Evolutionary conservation across 2,797 vertebrate species (phyloP), one percentile per base, ranked within the genome.

Genomic region (Pangasius krempfi): DNA sequence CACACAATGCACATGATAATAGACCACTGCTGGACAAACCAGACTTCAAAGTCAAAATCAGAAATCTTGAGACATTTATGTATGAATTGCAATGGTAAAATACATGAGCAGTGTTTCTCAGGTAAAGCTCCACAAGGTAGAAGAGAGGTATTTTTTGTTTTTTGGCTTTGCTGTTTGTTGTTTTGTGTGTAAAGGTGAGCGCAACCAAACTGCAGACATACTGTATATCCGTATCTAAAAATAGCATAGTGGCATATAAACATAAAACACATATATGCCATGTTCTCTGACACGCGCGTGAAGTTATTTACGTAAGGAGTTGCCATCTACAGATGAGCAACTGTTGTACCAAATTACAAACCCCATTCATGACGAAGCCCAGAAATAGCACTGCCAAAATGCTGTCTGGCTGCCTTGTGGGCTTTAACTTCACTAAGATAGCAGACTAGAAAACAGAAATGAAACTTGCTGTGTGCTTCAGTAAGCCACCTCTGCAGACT

Each of bases 341-440:
- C 86, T 78, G 60, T 62, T 84, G 72, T 7, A 86, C 68, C 50
- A 72, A 87, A 87, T 89, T 87, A 50, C 80, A 88, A 75, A 76
- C 52, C 86, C 60, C 52, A 27, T 84, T 89, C 60, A 86, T 81
- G 73, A 82, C 50, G 20, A 84, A 79, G 84, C 27, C 60, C 85
- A 81, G 83, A 87, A 85, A 86, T 60, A 84, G 83, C 80, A 40
- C 3, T 25, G 37, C 30, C 82, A 83, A 86, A 87, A 84, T 30
- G 25, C 82, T 75, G 84, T 25, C 52, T 20, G 58, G 27, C 58
- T 58, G 22, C 47, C 52, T 76, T 60, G 70, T 86, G 44, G 73
- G 88, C 60, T 85, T 89, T 40, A 64, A 62, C 33, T 30, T 10
- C 25, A 60, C n/a, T 9, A 66, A 5, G 44, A 16, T 30, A 62